These are phyloP conservation scores for Caradrina clavipalpis DNA, from an alignment of 2,888 invertebrate genomes.

Conservation along the genomic window DNA sequence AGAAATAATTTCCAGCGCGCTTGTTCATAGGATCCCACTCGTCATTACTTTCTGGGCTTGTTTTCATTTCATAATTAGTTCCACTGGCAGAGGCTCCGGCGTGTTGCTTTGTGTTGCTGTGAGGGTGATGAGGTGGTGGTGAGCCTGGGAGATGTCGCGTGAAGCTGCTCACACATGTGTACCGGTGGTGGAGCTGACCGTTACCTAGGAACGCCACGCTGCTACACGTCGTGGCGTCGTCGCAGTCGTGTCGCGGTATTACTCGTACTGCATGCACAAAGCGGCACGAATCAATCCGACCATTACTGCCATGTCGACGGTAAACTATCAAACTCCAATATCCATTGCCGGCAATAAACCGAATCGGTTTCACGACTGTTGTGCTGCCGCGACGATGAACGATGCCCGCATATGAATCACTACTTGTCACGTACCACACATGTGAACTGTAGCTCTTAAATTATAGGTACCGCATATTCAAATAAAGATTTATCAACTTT, in stretches of 20 bases:
- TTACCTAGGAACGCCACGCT: too few relatives aligned
- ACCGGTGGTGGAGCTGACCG: too few relatives aligned
- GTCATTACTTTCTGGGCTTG: not conserved
- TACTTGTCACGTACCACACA: conserved; percentile 12
- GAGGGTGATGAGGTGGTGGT: too few relatives aligned
- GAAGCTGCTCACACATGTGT: too few relatives aligned
- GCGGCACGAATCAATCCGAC: conserved; percentile 17
- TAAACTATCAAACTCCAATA: conserved; percentile 23
- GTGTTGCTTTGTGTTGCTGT: too few relatives aligned
- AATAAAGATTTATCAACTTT: too few relatives aligned
- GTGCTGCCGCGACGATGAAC: conserved; percentile 19
- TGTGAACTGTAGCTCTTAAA: not conserved
- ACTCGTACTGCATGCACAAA: too few relatives aligned
- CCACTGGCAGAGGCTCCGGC: too few relatives aligned
- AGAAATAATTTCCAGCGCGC: not conserved
- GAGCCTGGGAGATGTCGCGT: too few relatives aligned
- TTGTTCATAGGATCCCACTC: not conserved
- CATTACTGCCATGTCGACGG: conserved; percentile 2
- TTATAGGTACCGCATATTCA: too few relatives aligned
- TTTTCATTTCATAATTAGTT: conserved; percentile 1
- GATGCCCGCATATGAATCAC: conserved; percentile 14
- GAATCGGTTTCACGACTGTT: not conserved
- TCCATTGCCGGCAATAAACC: conserved; percentile 29
- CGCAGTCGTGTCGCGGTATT: not conserved
- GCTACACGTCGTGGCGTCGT: not conserved